Percentiles rank a stretch among this genome's conserved stretches.
Conservation (phyloP, 2,888 invertebrate genomes). For the Caenorhabditis angaria region DNA sequence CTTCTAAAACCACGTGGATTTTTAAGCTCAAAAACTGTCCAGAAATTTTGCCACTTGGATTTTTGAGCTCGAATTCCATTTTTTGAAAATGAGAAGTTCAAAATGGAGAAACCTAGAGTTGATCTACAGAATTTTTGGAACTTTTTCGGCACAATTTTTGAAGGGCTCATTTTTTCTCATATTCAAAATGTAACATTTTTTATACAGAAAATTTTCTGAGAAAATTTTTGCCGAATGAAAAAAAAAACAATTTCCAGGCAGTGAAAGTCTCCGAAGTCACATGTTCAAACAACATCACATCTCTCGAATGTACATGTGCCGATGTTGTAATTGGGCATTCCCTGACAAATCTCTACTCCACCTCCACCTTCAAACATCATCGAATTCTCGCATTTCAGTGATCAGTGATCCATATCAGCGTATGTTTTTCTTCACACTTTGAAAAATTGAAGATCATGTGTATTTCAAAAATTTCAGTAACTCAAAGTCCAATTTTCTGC, state of each 20-base stretch:
- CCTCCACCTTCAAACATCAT: slow-evolving; percentile 52
- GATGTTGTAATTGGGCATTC: slow-evolving; percentile 72
- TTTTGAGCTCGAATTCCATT: no score
- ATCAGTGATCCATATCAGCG: slow-evolving; percentile 30
- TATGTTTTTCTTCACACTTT: background rate
- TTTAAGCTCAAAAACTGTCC: no score
- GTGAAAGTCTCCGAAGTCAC: slow-evolving; percentile 71
- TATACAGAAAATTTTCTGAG: background rate
- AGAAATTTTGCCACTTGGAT: no score
- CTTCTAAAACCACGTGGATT: no score
- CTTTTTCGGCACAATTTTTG: no score
- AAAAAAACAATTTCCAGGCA: slow-evolving; percentile 58
- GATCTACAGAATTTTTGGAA: no score
- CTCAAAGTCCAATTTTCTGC: slow-evolving; percentile 1
- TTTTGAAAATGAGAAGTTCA: no score
- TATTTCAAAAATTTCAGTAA: no score
- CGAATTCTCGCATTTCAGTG: slow-evolving; percentile 12
- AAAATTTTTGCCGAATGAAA: background rate
- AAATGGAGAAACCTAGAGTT: no score
- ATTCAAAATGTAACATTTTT: no score
- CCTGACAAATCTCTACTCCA: slow-evolving; percentile 68
- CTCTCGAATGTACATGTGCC: slow-evolving; percentile 72
- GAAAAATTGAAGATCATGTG: no score
- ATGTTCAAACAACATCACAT: slow-evolving; percentile 72
- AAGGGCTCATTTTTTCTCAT: no score